A percentile compares a stretch with the other conserved stretches of the same genome.
These are phyloP conservation scores for Sturnus vulgaris DNA, from an alignment of 2,113 vertebrate species.

Conservation along the genomic window DNA sequence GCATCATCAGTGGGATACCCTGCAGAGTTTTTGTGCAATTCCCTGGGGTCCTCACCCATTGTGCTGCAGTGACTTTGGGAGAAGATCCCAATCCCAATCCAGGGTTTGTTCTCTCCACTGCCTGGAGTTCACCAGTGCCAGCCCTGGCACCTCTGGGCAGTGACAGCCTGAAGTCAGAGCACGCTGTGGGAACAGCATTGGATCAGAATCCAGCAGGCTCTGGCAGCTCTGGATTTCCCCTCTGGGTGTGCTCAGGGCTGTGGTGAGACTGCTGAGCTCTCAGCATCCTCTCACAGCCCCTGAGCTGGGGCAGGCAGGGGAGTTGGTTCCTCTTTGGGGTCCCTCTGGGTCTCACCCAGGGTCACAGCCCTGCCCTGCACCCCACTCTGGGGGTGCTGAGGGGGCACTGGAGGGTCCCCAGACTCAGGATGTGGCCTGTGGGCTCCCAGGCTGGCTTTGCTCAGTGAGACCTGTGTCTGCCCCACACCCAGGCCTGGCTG, in stretches of 20 bases:
- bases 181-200: background rate
- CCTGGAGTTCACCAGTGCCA: background rate
- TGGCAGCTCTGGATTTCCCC: background rate
- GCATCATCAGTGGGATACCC: accelerated
- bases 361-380: background rate
- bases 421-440: background rate
- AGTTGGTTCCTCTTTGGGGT: background rate
- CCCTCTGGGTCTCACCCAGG: accelerated
- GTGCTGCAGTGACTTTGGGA: background rate
- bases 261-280: background rate
- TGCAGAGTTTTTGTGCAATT: background rate
- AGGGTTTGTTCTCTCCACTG: background rate
- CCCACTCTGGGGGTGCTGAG: accelerated
- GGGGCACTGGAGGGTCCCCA: background rate
- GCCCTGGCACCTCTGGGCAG: background rate
- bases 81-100: background rate
- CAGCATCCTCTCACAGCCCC: background rate
- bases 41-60: background rate
- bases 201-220: background rate
- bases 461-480: background rate
- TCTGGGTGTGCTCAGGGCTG: background rate
- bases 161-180: background rate
- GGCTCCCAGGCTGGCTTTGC: background rate
- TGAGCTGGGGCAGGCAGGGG: background rate
- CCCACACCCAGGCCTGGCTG: background rate